phyloP scores from a whole-genome alignment of 2,888 invertebrate genomes.

The Autographa gamma region DNA sequence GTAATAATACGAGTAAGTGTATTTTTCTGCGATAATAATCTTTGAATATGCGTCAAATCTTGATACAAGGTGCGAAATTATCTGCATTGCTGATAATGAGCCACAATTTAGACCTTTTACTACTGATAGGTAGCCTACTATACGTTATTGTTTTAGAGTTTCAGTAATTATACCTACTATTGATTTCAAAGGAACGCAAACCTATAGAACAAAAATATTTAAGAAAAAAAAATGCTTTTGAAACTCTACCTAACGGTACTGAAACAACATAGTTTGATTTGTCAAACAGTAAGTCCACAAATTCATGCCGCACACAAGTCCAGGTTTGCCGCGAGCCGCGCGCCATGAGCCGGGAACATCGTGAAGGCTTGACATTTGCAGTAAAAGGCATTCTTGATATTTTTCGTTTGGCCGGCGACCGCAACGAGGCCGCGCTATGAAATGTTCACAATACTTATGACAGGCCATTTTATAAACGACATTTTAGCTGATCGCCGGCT shows the following conservation, averaged over 20 bases:
- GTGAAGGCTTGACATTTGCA: not conserved
- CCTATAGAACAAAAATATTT: no score
- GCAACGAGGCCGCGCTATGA: not conserved
- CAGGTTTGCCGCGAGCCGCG: not conserved
- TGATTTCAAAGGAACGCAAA: not conserved
- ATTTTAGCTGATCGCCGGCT: not conserved
- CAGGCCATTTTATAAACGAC: not conserved
- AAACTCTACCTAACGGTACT: no score
- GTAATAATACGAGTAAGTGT: slow-evolving; percentile 6
- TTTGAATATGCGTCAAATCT: slow-evolving; percentile 14
- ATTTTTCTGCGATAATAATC: slow-evolving; percentile 22
- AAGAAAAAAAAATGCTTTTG: no score
- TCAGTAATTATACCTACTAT: not conserved
- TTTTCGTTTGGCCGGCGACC: not conserved
- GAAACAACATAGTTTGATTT: not conserved
- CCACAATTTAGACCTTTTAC: slow-evolving; percentile 2
- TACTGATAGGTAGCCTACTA: not conserved
- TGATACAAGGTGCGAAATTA: slow-evolving; percentile 12
- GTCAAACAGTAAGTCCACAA: not conserved
- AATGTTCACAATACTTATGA: not conserved
- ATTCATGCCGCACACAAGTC: not conserved
- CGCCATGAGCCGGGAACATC: not conserved
- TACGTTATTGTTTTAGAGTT: not conserved
- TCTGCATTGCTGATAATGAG: slow-evolving; percentile 19
- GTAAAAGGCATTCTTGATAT: slow-evolving; percentile 5